A percentile compares a stretch with the other conserved stretches of the same genome.
Conservation (phyloP, 2,888 invertebrate species). For the Iselma pallidipennis region DNA sequence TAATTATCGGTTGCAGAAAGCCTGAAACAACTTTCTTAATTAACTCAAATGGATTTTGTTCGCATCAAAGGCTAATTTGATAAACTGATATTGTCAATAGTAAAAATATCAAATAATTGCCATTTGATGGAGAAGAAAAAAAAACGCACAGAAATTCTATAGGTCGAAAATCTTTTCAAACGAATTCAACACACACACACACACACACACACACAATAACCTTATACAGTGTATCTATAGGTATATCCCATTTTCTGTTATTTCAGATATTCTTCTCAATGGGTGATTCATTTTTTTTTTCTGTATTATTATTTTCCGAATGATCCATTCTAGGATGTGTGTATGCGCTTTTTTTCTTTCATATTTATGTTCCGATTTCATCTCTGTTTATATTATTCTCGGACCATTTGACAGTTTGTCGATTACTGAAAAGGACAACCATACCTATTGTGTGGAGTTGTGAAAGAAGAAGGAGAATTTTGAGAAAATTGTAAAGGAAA, state of each 20-base stretch:
- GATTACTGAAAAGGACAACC: constrained; percentile 28
- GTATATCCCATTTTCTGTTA: not conserved
- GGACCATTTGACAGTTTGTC: constrained; percentile 38
- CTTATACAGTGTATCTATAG: not conserved
- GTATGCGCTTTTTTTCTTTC: no score
- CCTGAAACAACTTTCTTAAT: not conserved
- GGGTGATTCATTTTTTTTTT: not conserved
- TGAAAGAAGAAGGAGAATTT: constrained; percentile 34
- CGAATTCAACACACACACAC: no score
- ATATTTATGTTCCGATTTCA: constrained; percentile 30
- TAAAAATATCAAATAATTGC: no score
- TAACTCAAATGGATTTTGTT: not conserved
- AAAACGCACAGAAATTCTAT: not conserved
- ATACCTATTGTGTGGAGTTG: constrained; percentile 29
- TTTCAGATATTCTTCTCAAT: not conserved
- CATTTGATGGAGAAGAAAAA: no score
- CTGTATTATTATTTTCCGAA: not conserved
- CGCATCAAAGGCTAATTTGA: not conserved
- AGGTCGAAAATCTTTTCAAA: not conserved
- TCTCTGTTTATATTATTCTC: constrained; percentile 35
- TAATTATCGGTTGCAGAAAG: not conserved
- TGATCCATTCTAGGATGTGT: constrained; percentile 27
- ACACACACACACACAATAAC: no score
- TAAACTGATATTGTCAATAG: not conserved
- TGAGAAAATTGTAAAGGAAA: constrained; percentile 46